Evolutionary conservation across 2,797 vertebrate species (phyloP).

Genomic region (Taenioides sp.): DNA sequence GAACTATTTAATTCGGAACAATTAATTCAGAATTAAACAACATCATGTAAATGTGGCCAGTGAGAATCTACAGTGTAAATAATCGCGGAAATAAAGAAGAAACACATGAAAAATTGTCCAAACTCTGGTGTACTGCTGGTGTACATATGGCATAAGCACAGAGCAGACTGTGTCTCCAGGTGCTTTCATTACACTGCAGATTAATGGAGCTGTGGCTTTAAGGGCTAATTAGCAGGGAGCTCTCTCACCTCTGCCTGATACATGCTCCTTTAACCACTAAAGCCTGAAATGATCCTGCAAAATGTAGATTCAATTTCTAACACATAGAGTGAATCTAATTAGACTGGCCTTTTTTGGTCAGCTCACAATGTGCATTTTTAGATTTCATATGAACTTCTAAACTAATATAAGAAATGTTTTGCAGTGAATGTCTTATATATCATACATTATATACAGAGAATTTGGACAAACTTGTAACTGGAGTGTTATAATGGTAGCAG

Average conservation of each 20-base stretch:
- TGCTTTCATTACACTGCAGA: neutral
- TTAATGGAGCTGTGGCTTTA: neutral
- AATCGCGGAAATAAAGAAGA: no score
- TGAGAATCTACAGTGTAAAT: no score
- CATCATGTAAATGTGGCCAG: neutral
- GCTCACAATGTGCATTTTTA: neutral
- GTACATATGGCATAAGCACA: neutral
- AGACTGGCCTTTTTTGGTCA: neutral
- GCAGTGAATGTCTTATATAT: no score
- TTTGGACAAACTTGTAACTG: no score
- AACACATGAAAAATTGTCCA: no score
- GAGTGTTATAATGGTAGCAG: no score
- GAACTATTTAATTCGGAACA: no score
- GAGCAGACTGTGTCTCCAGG: neutral
- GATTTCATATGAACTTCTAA: no score
- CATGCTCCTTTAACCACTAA: neutral
- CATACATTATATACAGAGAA: no score
- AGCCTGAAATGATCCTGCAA: neutral
- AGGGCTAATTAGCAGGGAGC: constrained; percentile 1
- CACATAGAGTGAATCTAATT: neutral
- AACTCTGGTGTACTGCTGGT: no score
- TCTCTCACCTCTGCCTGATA: neutral
- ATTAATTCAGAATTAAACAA: no score
- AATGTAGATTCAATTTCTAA: neutral
- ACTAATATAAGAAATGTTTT: no score